These are phyloP conservation scores for Calephelis virginiensis DNA, from an alignment of 1,140 invertebrate genomes.

Conservation along the genomic window DNA sequence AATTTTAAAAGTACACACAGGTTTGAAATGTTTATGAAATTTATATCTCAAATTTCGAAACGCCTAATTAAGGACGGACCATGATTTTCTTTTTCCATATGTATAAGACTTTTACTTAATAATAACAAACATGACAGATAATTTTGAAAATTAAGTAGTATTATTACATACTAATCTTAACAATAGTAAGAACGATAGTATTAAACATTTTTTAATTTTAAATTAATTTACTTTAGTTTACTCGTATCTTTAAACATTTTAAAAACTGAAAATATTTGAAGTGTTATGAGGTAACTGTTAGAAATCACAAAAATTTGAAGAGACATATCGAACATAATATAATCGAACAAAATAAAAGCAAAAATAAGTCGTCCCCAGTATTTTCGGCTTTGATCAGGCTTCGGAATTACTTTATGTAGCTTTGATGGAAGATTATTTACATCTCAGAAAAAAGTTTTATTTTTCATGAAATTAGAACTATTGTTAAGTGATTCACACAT, in stretches of 20 bases:
- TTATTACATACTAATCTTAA: not conserved
- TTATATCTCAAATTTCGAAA: not conserved
- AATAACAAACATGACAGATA: not conserved
- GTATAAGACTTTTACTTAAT: constrained; percentile 1
- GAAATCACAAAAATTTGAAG: too few relatives aligned
- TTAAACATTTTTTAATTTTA: not conserved
- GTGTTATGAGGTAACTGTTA: too few relatives aligned
- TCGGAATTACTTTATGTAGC: too few relatives aligned
- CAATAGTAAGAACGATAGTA: not conserved
- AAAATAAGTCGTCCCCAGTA: too few relatives aligned
- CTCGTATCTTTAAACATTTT: not conserved
- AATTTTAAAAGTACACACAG: not conserved
- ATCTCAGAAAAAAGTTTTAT: too few relatives aligned
- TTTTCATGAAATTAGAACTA: too few relatives aligned
- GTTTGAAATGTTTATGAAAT: not conserved
- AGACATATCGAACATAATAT: too few relatives aligned
- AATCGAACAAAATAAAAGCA: too few relatives aligned
- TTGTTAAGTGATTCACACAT: too few relatives aligned
- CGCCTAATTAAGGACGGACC: constrained; percentile 6
- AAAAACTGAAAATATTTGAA: too few relatives aligned
- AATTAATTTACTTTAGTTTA: not conserved
- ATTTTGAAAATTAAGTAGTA: not conserved
- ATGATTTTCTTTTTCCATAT: constrained; percentile 14
- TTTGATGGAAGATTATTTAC: too few relatives aligned
- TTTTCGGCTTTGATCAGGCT: too few relatives aligned